Evolutionary conservation across 2,888 invertebrate species (phyloP), one percentile per base, ranked within the genome.

Genomic region (Apodemia duryi): DNA sequence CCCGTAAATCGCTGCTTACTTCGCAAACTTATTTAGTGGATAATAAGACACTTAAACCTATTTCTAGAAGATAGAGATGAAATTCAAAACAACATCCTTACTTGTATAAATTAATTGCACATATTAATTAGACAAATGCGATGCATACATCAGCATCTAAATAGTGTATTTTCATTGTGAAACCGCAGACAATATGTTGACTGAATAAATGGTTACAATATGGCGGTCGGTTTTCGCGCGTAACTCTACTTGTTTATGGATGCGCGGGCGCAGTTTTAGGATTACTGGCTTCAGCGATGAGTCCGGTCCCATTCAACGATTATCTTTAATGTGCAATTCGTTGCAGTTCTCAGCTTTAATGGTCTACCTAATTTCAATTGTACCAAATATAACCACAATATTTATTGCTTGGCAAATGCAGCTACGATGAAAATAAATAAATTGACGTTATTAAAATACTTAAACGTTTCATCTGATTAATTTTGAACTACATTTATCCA

Each of bases 291-390:
- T 88, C 87, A 87, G 86, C 86, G 90, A 84, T 83, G 88, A 87
- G 83, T 82, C 86, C 82, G 82, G 71, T 84, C 85, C 84, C 88
- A 87, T 89, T 89, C 87, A 86, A 74, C 75, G 87, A 88, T 88
- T 87, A 87, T 85, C 83, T 82, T 80, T 80, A 80, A 84, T 82
- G 81, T 78, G 74, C 81, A 82, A 82, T 84, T 79, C 84, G 86
- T 83, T 82, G 80, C 79, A 71, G 75, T 74, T 68, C 77, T 73
- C 75, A 74, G 77, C 81, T 82, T 88, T 88, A 91, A 90, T 86
- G 88, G 83, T 81, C 80, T 84, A 83, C 88, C 88, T 90, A 88
- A 90, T 89, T 89, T 88, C 88, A 88, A 90, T 91, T 90, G 91
- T 86, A 82, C 88, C 83, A 85, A 90, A 90, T 90, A 89, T 90